A percentile compares a stretch with the other conserved stretches of the same genome.
These are phyloP conservation scores for Himalopsyche kuldschensis DNA, from an alignment of 2,888 invertebrate species.

Conservation along the genomic window DNA sequence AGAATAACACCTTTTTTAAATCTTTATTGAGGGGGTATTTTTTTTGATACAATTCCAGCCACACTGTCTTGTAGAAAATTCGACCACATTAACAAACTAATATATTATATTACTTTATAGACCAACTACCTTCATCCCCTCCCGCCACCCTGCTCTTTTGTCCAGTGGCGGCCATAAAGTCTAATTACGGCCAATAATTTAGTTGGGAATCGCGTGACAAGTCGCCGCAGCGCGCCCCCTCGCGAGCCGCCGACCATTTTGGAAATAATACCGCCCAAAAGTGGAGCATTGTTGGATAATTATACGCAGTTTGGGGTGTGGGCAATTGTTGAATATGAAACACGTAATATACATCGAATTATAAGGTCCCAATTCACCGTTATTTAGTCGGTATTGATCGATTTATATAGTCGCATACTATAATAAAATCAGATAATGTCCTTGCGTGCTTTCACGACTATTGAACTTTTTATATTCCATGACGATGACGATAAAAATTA, in stretches of 20 bases:
- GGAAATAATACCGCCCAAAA: slow-evolving; percentile 29
- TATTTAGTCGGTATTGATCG: background rate
- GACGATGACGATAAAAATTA: too few species aligned
- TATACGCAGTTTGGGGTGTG: background rate
- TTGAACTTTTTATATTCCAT: too few species aligned
- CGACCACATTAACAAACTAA: background rate
- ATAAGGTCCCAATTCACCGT: background rate
- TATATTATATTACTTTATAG: background rate
- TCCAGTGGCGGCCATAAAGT: slow-evolving; percentile 23
- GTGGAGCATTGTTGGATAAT: slow-evolving; percentile 35
- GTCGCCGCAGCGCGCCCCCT: slow-evolving; percentile 8
- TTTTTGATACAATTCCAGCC: background rate
- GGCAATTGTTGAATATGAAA: background rate
- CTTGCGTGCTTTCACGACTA: too few species aligned
- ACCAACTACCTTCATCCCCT: background rate
- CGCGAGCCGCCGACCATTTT: slow-evolving; percentile 34
- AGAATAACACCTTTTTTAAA: too few species aligned
- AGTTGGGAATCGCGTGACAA: slow-evolving; percentile 33
- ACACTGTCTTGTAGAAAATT: background rate
- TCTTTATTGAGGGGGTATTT: too few species aligned
- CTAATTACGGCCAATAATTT: slow-evolving; percentile 39
- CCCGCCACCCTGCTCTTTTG: background rate
- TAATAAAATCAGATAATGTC: background rate
- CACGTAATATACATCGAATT: background rate
- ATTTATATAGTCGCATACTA: background rate